A percentile compares a stretch with the other conserved stretches of the same genome.
phyloP scores from a whole-genome alignment of 2,888 invertebrate species.

The Caenorhabditis japonica region DNA sequence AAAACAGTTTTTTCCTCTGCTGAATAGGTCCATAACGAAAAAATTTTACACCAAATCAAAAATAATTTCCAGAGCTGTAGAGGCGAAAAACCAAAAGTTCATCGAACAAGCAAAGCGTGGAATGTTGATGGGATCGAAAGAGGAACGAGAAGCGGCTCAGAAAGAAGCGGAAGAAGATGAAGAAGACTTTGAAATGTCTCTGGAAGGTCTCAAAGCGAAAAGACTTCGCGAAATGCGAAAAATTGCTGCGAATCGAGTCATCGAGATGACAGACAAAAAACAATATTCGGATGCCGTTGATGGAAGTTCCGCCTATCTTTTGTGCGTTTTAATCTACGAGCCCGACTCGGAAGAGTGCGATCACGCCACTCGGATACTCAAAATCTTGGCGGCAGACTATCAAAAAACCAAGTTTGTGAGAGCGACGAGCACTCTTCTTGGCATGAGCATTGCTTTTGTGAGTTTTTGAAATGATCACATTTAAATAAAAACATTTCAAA shows the following conservation, averaged over 20 bases:
- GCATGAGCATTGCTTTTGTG: slow-evolving; percentile 58
- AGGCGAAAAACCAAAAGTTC: slow-evolving; percentile 38
- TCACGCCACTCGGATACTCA: slow-evolving; percentile 16
- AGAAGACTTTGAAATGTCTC: slow-evolving; percentile 63
- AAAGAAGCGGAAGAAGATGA: slow-evolving; percentile 47
- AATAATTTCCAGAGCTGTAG: slow-evolving; percentile 34
- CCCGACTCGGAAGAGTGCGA: slow-evolving; percentile 54
- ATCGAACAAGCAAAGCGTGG: slow-evolving; percentile 55
- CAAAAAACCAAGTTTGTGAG: slow-evolving; percentile 53
- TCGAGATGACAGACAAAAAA: slow-evolving; percentile 66
- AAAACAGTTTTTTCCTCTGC: too few relatives aligned
- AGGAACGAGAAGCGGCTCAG: slow-evolving; percentile 54
- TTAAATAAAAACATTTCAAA: neutral
- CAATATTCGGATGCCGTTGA: slow-evolving; percentile 58
- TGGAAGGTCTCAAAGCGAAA: slow-evolving; percentile 65
- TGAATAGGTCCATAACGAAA: too few relatives aligned
- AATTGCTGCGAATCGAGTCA: slow-evolving; percentile 59
- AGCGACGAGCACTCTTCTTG: slow-evolving; percentile 55
- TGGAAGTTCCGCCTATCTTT: slow-evolving; percentile 34
- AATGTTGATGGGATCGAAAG: slow-evolving; percentile 56
- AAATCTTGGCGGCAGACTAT: slow-evolving; percentile 57
- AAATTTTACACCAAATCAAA: neutral
- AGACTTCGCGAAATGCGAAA: slow-evolving; percentile 65
- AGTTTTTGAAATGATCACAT: slow-evolving; percentile 7
- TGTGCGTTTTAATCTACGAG: slow-evolving; percentile 58